Percentiles rank a stretch among this genome's conserved stretches.
These are phyloP conservation scores for Falco novaeseelandiae DNA, from an alignment of 2,797 vertebrate species.

Conservation along the genomic window DNA sequence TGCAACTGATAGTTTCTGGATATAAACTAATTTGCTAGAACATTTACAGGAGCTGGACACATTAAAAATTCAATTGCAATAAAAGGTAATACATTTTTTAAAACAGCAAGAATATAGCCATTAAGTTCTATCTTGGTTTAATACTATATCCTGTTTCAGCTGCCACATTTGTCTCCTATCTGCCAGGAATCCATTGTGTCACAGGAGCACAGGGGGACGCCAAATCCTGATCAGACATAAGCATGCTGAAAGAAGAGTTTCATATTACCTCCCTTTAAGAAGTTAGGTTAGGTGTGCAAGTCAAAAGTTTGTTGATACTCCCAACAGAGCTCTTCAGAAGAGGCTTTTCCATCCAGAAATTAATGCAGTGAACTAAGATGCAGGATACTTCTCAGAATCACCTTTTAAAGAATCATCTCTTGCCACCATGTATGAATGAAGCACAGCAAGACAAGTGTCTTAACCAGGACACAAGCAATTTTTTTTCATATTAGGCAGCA, in stretches of 20 bases:
- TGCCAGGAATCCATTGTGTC: neutral
- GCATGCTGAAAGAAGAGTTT: neutral
- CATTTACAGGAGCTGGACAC: neutral
- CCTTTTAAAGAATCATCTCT: neutral
- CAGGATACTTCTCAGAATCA: neutral
- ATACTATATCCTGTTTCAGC: neutral
- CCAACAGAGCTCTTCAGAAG: neutral
- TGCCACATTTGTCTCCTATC: neutral
- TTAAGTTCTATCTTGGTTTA: neutral
- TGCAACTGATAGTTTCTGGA: neutral
- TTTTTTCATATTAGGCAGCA: neutral
- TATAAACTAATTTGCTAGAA: neutral
- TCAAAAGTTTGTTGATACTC: neutral
- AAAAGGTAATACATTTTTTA: neutral
- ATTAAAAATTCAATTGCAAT: neutral
- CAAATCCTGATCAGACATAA: neutral
- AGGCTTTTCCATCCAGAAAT: neutral
- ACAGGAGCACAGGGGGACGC: neutral
- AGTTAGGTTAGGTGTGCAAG: neutral
- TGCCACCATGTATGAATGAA: neutral
- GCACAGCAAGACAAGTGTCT: fast-evolving
- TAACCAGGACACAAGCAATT: neutral
- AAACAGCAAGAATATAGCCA: neutral
- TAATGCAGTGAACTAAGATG: neutral
- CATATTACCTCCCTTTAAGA: neutral